Base-by-base conservation (phyloP, 1,140 invertebrate species). In the Maconellicoccus hirsutus region DNA sequence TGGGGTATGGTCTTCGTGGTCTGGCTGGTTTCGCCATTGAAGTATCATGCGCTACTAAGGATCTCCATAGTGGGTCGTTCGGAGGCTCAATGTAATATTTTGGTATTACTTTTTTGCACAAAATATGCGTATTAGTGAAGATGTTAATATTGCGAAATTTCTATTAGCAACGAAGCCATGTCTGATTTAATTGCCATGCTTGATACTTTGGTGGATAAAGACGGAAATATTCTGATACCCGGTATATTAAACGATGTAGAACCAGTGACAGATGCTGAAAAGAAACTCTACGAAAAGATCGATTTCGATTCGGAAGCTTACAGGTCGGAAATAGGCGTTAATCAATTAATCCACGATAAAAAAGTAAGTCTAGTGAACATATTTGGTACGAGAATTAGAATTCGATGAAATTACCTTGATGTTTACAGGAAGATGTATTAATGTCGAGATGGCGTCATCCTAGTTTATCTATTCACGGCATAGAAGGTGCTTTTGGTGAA, bases 1-100 rank as follows among this genome's bases (percentile, higher is more conserved):
- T 99, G 52, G 98, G 96, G 1, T 98, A 98, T 82, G 96, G 96
- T 4, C 84, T 98, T 0, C 84, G 95, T 76, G 97, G 97, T 16
- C 85, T 98, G 59, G 93, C 89, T 77, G 98, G 97, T 78, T 99
- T 96, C 78, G 86, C 85, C 75, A 76, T 98, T 29, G 93, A 98
- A 82, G 84, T 99, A 23, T 85, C 88, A 77, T 95, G 95, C 81
- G 88, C 94, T 7, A 79, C 80, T 26, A 95, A 94, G 82, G 97
- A 99, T 83, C 80, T 99, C 16, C 96, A 98, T 78, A 97, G 94
- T 79, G 96, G 96, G 27, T 86, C 93, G 2, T 98, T 89, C 83
- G 96, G 96, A 22, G 96, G 96, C 27, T 88, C 89, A 71, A 88
- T 94, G 75, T 86, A 85, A 83, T 86, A 84, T 80, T 70, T 6